phyloP scores from a whole-genome alignment of 2,888 invertebrate genomes.

The Pheosia gnoma region DNA sequence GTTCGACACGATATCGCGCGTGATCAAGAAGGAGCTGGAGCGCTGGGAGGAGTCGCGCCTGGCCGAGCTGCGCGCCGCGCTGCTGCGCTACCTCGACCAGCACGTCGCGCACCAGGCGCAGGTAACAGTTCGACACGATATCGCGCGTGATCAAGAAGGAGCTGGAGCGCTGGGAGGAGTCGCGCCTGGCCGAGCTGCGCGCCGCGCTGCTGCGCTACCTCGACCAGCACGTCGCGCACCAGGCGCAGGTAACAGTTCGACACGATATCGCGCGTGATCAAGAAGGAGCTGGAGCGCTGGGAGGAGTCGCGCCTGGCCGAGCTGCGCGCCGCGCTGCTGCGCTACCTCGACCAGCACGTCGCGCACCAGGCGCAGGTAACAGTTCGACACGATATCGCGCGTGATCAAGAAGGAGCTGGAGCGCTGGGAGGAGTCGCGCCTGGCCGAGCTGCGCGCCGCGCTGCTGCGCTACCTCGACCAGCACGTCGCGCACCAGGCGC shows the following conservation, averaged over 20 bases:
- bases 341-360: conserved; percentile 97
- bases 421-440: conserved; percentile 94
- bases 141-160: conserved; percentile 97
- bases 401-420: conserved; percentile 98
- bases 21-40: conserved; percentile 97
- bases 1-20: conserved; percentile 96
- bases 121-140: conserved; percentile 97
- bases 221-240: conserved; percentile 96
- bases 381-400: conserved; percentile 97
- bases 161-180: conserved; percentile 95
- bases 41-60: conserved; percentile 95
- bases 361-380: conserved; percentile 97
- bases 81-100: conserved; percentile 96
- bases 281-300: conserved; percentile 96
- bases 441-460: conserved; percentile 95
- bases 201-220: conserved; percentile 95
- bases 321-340: conserved; percentile 94
- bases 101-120: conserved; percentile 98
- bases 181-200: conserved; percentile 95
- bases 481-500: conserved; percentile 97
- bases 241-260: conserved; percentile 98
- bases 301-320: conserved; percentile 94
- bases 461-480: conserved; percentile 96
- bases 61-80: conserved; percentile 94
- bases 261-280: conserved; percentile 96